A percentile compares a stretch with the other conserved stretches of the same genome.
phyloP scores from a whole-genome alignment of 2,797 vertebrate species.

The Pseudomugil gertrudae region DNA sequence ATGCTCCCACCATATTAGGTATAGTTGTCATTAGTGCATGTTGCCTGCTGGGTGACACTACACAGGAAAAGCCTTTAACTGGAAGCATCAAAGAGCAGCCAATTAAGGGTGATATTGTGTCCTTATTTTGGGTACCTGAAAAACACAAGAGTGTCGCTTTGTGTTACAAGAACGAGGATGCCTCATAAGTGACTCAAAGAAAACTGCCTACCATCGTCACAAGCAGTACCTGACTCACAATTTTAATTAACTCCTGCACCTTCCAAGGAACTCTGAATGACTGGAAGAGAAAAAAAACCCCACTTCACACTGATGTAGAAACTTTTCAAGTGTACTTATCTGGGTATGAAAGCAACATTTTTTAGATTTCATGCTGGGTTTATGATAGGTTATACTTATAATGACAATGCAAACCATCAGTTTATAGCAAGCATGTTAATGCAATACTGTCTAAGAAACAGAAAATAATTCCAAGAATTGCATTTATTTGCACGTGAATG shows the following conservation, averaged over 20 bases:
- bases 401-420: neutral
- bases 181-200: slow-evolving; percentile 65
- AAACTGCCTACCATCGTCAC: slow-evolving; percentile 65
- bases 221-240: slow-evolving; percentile 58
- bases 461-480: neutral
- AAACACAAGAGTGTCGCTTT: slow-evolving; percentile 45
- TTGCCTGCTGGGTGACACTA: slow-evolving; percentile 68
- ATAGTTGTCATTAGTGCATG: slow-evolving; percentile 64
- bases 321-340: neutral
- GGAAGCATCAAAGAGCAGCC: slow-evolving; percentile 65
- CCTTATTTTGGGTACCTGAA: slow-evolving; percentile 50
- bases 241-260: slow-evolving; percentile 62
- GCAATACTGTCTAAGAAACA: neutral
- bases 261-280: slow-evolving; percentile 62
- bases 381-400: slow-evolving; percentile 20
- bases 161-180: slow-evolving; percentile 57
- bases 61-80: slow-evolving; percentile 67
- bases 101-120: slow-evolving; percentile 62
- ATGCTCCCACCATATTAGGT: slow-evolving; percentile 8
- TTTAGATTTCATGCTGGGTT: slow-evolving; percentile 29
- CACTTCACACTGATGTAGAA: slow-evolving; percentile 23
- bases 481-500: neutral
- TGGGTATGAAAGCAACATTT: slow-evolving; percentile 27
- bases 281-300: slow-evolving; percentile 57
- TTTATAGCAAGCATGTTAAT: too few species aligned